Evolutionary conservation across 2,113 vertebrate genomes (phyloP), one percentile per base, ranked within the genome.

Genomic region (Tychaedon coryphoeus): DNA sequence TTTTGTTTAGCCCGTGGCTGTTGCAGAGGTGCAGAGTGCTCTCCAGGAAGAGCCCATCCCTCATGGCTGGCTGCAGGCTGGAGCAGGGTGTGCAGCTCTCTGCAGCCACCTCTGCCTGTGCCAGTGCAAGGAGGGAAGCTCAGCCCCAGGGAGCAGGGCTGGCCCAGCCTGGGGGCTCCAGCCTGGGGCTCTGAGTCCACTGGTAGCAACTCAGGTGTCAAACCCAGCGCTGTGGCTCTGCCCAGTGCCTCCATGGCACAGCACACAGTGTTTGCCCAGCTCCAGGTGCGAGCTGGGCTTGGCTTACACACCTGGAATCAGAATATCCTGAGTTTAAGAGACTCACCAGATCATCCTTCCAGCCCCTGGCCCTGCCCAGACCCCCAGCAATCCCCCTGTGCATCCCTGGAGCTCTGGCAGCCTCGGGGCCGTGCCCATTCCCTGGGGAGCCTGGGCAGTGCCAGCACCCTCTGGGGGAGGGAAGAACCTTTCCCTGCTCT

Each of bases 21-120:
- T 65, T 29, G 12, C 1, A 33, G 50, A 67, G 50, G 78, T 15
- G 16, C 57, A 26, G 33, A 9, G 16, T 29, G 17, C n/a, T 53
- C 40, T 47, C 28, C 9, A 43, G 72, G 10, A 33, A 14, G 22
- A 36, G 33, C 61, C 66, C 24, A 1, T 25, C 10, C 1, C n/a
- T 12, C 1, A 1, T 10, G n/a, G 20, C 51, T 22, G 43, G 26
- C 10, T 18, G 1, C 45, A 0, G 33, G 29, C 36, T 12, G 28
- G 4, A 29, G 48, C 6, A 1, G 54, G 7, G 28, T 24, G 18
- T 3, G 43, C 3, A 1, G 61, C 67, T 75, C 34, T 33, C n/a
- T 33, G 48, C 0, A 0, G 26, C 19, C 38, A 3, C 0, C 0
- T 6, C 6, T 17, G 24, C 54, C 45, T 50, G 28, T 13, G 18